phyloP scores from a whole-genome alignment of 1,140 invertebrate species.

The Pinna nobilis region DNA sequence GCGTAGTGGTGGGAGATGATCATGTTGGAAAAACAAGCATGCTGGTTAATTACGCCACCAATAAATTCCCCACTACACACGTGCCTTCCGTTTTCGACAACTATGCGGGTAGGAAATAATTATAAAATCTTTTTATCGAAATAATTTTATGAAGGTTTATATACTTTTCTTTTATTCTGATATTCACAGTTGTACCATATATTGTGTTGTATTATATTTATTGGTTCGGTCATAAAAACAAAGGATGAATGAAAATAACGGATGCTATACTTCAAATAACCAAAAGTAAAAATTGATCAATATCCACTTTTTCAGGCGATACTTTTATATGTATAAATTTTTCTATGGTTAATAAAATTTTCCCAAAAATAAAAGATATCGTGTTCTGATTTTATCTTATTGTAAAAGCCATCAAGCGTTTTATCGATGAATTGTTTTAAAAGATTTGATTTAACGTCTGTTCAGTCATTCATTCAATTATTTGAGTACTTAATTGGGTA shows the following conservation, averaged over 20 bases:
- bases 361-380: too few species aligned
- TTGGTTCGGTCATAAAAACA: not conserved
- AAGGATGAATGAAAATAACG: not conserved
- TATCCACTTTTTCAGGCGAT: too few species aligned
- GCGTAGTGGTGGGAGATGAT: slow-evolving; percentile 63
- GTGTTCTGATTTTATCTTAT: too few species aligned
- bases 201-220: not conserved
- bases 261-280: not conserved
- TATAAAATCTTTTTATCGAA: not conserved
- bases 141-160: not conserved
- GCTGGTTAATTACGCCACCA: slow-evolving; percentile 65
- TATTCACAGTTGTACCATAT: not conserved
- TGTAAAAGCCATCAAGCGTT: too few species aligned
- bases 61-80: slow-evolving; percentile 57
- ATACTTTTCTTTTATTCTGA: not conserved
- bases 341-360: too few species aligned
- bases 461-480: too few species aligned
- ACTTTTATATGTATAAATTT: too few species aligned
- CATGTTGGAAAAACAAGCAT: slow-evolving; percentile 60
- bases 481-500: too few species aligned
- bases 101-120: slow-evolving; percentile 50
- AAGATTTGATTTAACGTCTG: too few species aligned
- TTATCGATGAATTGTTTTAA: too few species aligned
- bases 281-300: not conserved
- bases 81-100: slow-evolving; percentile 63